Evolutionary conservation across 2,888 invertebrate genomes (phyloP), one percentile per base, ranked within the genome.

Genomic region (Aphodius sticticus): DNA sequence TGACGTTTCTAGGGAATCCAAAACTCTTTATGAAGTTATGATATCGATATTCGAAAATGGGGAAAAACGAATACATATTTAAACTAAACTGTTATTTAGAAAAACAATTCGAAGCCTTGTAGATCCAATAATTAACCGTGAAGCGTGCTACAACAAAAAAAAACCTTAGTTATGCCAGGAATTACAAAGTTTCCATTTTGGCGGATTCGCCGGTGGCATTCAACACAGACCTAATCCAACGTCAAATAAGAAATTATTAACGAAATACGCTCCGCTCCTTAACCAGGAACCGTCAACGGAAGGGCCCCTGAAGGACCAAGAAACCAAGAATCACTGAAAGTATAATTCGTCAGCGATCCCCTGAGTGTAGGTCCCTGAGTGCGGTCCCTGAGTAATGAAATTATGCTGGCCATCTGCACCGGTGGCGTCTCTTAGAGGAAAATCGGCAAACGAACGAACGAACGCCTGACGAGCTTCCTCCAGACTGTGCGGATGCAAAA

Each of bases 301-400:
- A 9, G 12, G 12, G 12, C 12, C 53, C 53, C 53, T 53, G 53
- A 53, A 53, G 53, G 53, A 12, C 53, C 53, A 53, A 7, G 53
- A 53, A 12, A 53, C 53, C 53, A 53, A 53, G 53, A 53, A 53
- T 53, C 53, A 53, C 53, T 53, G 53, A 53, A 53, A 53, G 53
- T 53, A 53, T 53, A 53, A 53, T 53, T 53, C 53, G 53, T 53
- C 53, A 53, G 12, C 53, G 53, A 53, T 53, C 53, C 53, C 53
- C 53, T 53, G 53, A 53, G 53, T 53, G 53, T 5, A 53, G 53
- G 53, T 53, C 53, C 9, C 12, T 53, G 53, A 53, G 53, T 53
- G 53, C 53, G 53, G 53, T 53, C 53, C 53, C 53, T 53, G 53
- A 53, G 53, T 53, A 53, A 53, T 53, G 53, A 53, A 53, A 53